These are phyloP conservation scores for Diarsia rubi DNA, from an alignment of 2,888 invertebrate genomes.

Conservation along the genomic window DNA sequence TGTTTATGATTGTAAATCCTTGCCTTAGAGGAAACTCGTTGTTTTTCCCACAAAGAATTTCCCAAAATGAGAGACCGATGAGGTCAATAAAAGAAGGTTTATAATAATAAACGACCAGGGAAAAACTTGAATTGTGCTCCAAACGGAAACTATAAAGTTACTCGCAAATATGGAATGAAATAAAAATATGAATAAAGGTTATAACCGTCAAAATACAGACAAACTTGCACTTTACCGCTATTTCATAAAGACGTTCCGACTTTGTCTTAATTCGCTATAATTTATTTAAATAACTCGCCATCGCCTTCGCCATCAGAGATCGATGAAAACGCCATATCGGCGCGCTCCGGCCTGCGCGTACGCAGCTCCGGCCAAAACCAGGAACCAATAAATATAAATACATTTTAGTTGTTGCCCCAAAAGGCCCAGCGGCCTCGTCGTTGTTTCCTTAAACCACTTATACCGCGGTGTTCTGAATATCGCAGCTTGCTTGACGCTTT, in stretches of 20 bases:
- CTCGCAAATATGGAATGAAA: not conserved
- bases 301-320: slow-evolving; percentile 71
- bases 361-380: slow-evolving; percentile 77
- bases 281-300: slow-evolving; percentile 67
- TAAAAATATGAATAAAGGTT: slow-evolving; percentile 15
- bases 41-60: not conserved
- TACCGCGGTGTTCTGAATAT: slow-evolving; percentile 61
- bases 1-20: not conserved
- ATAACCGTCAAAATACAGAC: slow-evolving; percentile 1
- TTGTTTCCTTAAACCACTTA: slow-evolving; percentile 81
- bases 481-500: slow-evolving; percentile 60
- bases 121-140: not conserved
- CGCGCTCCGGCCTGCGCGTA: slow-evolving; percentile 66
- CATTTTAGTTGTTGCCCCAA: slow-evolving; percentile 82
- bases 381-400: slow-evolving; percentile 84
- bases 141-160: not conserved
- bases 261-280: slow-evolving; percentile 56
- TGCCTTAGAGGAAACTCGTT: not conserved
- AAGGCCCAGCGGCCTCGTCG: slow-evolving; percentile 78
- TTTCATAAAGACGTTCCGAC: slow-evolving; percentile 52
- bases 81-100: not conserved
- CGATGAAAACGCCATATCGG: slow-evolving; percentile 78
- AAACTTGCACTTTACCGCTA: slow-evolving; percentile 41
- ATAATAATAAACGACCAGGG: not conserved
- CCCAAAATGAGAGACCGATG: not conserved